These are phyloP conservation scores for Porites evermanni DNA, from an alignment of 92 coral and sea anemone genomes.

Conservation along the genomic window DNA sequence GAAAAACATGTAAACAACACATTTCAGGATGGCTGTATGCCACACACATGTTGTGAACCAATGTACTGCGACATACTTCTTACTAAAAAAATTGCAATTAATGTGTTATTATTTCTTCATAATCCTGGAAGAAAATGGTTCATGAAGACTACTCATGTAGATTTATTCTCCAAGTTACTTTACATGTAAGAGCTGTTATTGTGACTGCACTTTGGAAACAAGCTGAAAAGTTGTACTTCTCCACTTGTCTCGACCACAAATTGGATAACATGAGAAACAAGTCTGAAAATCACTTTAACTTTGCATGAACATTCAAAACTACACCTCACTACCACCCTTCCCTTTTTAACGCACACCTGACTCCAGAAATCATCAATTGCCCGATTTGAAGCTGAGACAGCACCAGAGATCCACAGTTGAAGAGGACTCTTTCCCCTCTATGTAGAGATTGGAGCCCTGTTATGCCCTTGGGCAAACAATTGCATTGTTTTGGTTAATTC, in stretches of 20 bases:
- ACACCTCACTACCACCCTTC: background rate
- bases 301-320: background rate
- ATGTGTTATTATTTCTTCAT: background rate
- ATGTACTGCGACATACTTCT: background rate
- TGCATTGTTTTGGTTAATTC: too few relatives aligned
- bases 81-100: background rate
- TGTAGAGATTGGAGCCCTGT: constrained; percentile 1
- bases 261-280: constrained; percentile 2
- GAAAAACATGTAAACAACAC: background rate
- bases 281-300: background rate
- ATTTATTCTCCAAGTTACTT: background rate
- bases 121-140: background rate
- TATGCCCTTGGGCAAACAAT: background rate
- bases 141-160: background rate
- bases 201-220: constrained; percentile 9
- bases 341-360: constrained; percentile 13
- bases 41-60: constrained; percentile 1
- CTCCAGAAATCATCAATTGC: constrained; percentile 31
- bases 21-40: constrained; percentile 2
- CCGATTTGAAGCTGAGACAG: constrained; percentile 10
- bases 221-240: background rate
- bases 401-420: background rate
- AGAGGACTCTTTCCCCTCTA: constrained; percentile 3
- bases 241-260: background rate
- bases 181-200: background rate